A percentile compares a stretch with the other conserved stretches of the same genome.
Conservation (phyloP, 2,113 vertebrate species). For the Erpornis zantholeuca region DNA sequence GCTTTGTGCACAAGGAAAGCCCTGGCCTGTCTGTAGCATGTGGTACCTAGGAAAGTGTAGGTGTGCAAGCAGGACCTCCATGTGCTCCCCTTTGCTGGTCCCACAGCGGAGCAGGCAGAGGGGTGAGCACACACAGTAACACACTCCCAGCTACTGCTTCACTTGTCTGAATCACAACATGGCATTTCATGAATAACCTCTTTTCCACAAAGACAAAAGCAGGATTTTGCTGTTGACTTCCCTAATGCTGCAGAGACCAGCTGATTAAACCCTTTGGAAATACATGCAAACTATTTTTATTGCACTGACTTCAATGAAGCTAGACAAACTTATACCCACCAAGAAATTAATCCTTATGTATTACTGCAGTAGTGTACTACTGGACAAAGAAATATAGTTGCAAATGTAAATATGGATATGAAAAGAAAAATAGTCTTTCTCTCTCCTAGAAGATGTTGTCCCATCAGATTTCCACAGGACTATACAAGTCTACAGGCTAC, state of each 20-base stretch:
- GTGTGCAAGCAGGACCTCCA: neutral
- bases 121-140: neutral
- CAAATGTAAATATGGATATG: neutral
- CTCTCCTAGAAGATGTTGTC: neutral
- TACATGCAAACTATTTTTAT: neutral
- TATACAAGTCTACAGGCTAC: neutral
- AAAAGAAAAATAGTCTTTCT: neutral
- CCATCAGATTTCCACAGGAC: neutral
- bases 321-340: neutral
- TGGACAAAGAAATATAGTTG: neutral
- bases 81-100: neutral
- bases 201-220: neutral
- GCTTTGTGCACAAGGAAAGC: neutral
- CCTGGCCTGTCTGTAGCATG: neutral
- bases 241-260: neutral
- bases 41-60: fast-evolving
- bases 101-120: fast-evolving
- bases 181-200: neutral
- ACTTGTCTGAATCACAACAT: neutral
- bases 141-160: neutral
- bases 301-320: neutral
- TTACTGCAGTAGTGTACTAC: neutral
- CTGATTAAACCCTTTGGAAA: neutral
- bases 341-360: neutral
- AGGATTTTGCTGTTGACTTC: neutral